Conservation (phyloP, 2,113 vertebrate genomes). For the Thymallus thymallus region DNA sequence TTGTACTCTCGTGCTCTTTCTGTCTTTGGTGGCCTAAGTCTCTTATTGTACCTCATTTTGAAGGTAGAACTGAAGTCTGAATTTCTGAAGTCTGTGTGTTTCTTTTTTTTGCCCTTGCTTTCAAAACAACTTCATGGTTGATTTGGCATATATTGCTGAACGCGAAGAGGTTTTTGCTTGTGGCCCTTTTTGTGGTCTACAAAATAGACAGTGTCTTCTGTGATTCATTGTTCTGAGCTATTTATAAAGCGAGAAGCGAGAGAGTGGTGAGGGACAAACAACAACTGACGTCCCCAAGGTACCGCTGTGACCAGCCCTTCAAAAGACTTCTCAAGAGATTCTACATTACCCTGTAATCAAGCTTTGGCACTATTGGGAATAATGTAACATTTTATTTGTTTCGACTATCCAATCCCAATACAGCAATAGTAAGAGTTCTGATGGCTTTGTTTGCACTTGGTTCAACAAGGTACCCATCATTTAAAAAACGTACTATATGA, state of each 20-base stretch:
- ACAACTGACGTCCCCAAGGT: constrained; percentile 53
- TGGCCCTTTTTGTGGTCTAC: constrained; percentile 49
- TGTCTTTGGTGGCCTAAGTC: no score
- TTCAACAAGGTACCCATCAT: no score
- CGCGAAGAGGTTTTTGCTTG: constrained; percentile 43
- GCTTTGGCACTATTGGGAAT: constrained; percentile 36
- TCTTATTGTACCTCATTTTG: no score
- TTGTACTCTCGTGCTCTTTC: no score
- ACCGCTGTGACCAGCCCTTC: constrained; percentile 40
- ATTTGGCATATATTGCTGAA: constrained; percentile 15
- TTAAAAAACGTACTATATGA: no score
- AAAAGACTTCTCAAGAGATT: constrained; percentile 21
- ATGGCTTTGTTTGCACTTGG: no score
- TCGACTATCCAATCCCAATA: constrained; percentile 37
- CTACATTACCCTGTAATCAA: constrained; percentile 52
- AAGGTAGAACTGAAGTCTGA: no score
- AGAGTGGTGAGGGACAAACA: constrained; percentile 54
- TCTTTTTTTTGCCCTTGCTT: neutral
- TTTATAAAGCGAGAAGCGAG: constrained; percentile 54
- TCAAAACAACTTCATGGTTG: neutral
- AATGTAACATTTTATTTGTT: constrained; percentile 50
- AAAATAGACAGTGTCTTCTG: constrained; percentile 57
- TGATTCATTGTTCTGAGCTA: constrained; percentile 53
- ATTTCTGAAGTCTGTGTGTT: no score
- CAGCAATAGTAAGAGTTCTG: no score